Conservation (phyloP, 2,797 vertebrate species). For the Girardinus metallicus region DNA sequence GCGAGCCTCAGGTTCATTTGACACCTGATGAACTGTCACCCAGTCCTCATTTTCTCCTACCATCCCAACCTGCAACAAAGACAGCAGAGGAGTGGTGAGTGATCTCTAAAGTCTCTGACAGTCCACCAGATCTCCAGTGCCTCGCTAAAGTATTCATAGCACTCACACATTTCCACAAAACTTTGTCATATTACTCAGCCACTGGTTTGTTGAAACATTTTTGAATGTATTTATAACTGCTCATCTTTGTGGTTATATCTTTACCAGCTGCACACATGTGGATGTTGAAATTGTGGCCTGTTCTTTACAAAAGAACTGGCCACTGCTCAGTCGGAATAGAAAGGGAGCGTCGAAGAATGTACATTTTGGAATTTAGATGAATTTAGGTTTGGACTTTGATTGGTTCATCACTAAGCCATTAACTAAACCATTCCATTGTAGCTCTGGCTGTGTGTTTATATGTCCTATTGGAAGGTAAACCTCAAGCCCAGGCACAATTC, state of each 20-base stretch:
- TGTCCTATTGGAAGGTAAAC: not conserved
- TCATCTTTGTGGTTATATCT: not conserved
- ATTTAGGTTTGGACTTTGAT: not conserved
- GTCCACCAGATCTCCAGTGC: not conserved
- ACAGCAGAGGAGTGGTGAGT: not conserved
- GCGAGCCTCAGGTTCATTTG: conserved; percentile 89
- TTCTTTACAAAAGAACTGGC: not conserved
- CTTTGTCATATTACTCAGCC: not conserved
- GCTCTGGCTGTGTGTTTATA: not conserved
- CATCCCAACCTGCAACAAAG: conserved; percentile 82
- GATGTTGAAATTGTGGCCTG: not conserved
- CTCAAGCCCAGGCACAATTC: not conserved
- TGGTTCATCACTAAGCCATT: not conserved
- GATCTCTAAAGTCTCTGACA: not conserved
- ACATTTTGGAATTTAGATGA: not conserved
- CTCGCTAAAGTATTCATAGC: not conserved
- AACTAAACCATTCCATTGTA: not conserved
- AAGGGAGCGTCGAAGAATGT: not conserved
- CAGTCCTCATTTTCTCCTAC: conserved; percentile 91
- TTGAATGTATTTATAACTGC: not conserved
- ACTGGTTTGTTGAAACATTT: not conserved
- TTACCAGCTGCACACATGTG: not conserved
- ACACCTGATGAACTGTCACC: conserved; percentile 88
- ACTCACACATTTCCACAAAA: not conserved
- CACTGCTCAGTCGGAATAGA: not conserved